phyloP scores from a whole-genome alignment of 2,888 invertebrate species.

The Nysson spinosus region DNA sequence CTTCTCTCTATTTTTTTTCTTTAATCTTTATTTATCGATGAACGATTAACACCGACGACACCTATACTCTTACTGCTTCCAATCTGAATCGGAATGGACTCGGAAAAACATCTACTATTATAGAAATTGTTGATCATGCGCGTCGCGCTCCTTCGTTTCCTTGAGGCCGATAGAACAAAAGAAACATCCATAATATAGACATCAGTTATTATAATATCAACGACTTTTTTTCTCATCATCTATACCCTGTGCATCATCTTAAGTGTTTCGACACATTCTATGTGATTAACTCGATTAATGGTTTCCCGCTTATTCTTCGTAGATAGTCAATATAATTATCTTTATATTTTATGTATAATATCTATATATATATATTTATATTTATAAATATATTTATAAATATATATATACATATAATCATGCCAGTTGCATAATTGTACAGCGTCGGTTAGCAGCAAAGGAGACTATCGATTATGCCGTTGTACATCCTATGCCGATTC shows the following conservation, averaged over 20 bases:
- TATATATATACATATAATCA: slow-evolving; percentile 70
- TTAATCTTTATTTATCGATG: slow-evolving; percentile 60
- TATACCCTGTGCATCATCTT: slow-evolving; percentile 77
- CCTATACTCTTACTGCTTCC: slow-evolving; percentile 64
- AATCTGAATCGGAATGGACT: slow-evolving; percentile 67
- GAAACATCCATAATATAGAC: slow-evolving; percentile 75
- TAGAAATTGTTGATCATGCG: slow-evolving; percentile 68
- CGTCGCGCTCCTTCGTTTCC: slow-evolving; percentile 53
- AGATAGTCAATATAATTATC: slow-evolving; percentile 65
- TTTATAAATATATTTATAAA: slow-evolving; percentile 60
- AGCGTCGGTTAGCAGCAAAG: slow-evolving; percentile 70
- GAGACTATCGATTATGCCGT: slow-evolving; percentile 54
- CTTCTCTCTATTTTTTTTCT: slow-evolving; percentile 9
- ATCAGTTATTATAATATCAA: slow-evolving; percentile 76
- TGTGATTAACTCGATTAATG: slow-evolving; percentile 71
- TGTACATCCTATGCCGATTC: slow-evolving; percentile 14
- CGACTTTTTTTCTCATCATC: slow-evolving; percentile 76
- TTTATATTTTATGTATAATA: slow-evolving; percentile 68
- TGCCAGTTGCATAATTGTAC: slow-evolving; percentile 74
- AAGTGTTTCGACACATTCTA: slow-evolving; percentile 75
- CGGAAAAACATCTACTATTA: slow-evolving; percentile 72
- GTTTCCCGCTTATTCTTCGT: slow-evolving; percentile 62
- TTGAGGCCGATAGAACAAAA: slow-evolving; percentile 76
- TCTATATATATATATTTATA: slow-evolving; percentile 53
- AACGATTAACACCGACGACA: slow-evolving; percentile 74